phyloP scores from a whole-genome alignment of 2,888 invertebrate species.

The Brassicogethes aeneus region DNA sequence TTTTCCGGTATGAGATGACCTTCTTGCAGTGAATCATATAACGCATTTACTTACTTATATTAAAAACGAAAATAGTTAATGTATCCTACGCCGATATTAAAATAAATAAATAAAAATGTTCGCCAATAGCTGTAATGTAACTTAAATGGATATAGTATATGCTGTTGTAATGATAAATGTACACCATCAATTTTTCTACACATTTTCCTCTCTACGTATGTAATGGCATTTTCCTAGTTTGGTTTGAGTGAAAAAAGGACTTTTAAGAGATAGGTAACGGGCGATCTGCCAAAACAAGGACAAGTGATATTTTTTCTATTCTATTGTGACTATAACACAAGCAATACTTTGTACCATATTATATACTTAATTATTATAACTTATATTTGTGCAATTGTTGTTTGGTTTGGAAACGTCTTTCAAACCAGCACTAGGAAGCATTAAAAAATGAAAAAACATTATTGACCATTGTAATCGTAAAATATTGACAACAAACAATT shows the following conservation, averaged over 20 bases:
- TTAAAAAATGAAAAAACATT: slow-evolving; percentile 19
- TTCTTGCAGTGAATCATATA: slow-evolving; percentile 13
- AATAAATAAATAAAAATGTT: slow-evolving; percentile 8
- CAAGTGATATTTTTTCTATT: slow-evolving; percentile 60
- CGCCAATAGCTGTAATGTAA: slow-evolving; percentile 17
- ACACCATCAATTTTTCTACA: slow-evolving; percentile 19
- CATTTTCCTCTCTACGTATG: not conserved
- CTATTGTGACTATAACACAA: slow-evolving; percentile 65
- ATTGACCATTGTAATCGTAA: slow-evolving; percentile 32
- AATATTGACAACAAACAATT: slow-evolving; percentile 34
- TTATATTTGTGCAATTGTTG: slow-evolving; percentile 38
- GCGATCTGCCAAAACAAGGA: slow-evolving; percentile 24
- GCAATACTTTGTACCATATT: slow-evolving; percentile 63
- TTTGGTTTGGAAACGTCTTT: slow-evolving; percentile 27
- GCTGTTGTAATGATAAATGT: slow-evolving; percentile 43
- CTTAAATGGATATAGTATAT: slow-evolving; percentile 31
- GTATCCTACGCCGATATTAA: not conserved
- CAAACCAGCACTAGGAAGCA: slow-evolving; percentile 34
- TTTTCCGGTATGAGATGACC: not conserved
- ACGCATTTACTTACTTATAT: too few species aligned
- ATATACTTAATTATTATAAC: slow-evolving; percentile 47
- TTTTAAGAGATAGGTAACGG: not conserved
- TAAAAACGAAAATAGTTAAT: not conserved
- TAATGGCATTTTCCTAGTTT: slow-evolving; percentile 1
- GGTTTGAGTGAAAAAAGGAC: not conserved